A percentile compares a stretch with the other conserved stretches of the same genome.
phyloP scores from a whole-genome alignment of 2,113 vertebrate species.

The Silurus meridionalis region DNA sequence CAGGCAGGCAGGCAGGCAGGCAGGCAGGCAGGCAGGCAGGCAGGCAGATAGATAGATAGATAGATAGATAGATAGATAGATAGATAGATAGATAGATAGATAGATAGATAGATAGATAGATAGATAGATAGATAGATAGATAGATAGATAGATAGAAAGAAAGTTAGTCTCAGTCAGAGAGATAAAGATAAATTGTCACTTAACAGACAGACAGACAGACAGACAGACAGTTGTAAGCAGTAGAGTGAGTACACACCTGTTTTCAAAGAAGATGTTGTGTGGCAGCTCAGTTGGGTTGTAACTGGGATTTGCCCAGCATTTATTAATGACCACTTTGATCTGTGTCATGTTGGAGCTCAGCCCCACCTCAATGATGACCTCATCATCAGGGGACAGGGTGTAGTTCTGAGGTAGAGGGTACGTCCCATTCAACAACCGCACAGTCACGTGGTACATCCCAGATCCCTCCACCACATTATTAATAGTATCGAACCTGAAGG shows the following conservation, averaged over 20 bases:
- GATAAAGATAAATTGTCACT: neutral
- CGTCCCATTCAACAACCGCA: constrained; percentile 79
- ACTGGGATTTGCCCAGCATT: constrained; percentile 87
- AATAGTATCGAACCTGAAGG: constrained; percentile 74
- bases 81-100: neutral
- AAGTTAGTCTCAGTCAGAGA: neutral
- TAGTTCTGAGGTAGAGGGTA: constrained; percentile 76
- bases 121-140: neutral
- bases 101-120: neutral
- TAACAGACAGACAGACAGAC: constrained; percentile 2
- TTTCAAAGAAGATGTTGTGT: constrained; percentile 75
- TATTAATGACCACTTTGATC: constrained; percentile 80
- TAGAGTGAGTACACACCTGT: constrained; percentile 69
- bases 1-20: neutral
- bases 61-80: neutral
- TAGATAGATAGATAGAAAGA: constrained; percentile 40
- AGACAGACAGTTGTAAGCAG: neutral
- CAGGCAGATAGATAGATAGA: neutral
- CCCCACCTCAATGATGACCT: constrained; percentile 79
- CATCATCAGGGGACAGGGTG: constrained; percentile 75
- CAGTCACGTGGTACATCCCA: constrained; percentile 76
- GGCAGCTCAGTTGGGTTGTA: constrained; percentile 62
- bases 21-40: neutral
- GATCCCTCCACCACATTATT: constrained; percentile 73
- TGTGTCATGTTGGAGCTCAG: constrained; percentile 73